Evolutionary conservation across 1,140 invertebrate species (phyloP).

Genomic region (Tetraneura akinire): DNA sequence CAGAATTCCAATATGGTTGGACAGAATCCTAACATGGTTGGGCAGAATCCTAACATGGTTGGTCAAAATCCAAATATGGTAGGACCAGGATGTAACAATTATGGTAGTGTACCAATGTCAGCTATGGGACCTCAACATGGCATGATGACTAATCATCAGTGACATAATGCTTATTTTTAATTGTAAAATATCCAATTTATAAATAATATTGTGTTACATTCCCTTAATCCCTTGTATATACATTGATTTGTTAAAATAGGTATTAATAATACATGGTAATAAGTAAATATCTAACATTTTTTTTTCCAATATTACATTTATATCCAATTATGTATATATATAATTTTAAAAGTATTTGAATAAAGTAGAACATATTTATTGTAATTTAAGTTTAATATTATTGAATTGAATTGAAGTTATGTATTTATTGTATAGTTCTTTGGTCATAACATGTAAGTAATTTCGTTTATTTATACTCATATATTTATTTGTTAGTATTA

Average conservation of each 20-base stretch:
- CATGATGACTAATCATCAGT: constrained; percentile 44
- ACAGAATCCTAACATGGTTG: constrained; percentile 33
- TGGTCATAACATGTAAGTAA: neutral
- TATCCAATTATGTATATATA: neutral
- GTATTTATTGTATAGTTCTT: constrained; percentile 8
- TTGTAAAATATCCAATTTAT: neutral
- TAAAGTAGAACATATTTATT: neutral
- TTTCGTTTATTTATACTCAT: neutral
- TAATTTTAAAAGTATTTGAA: neutral
- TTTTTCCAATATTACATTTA: neutral
- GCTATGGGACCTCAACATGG: constrained; percentile 46
- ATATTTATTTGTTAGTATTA: constrained; percentile 7
- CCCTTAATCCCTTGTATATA: neutral
- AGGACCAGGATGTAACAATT: constrained; percentile 41
- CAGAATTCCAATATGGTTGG: constrained; percentile 33
- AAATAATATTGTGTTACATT: neutral
- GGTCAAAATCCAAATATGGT: constrained; percentile 26
- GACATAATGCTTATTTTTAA: constrained; percentile 40
- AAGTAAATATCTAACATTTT: neutral
- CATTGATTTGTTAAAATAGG: neutral
- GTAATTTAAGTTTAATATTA: too few species aligned
- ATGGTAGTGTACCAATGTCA: constrained; percentile 43
- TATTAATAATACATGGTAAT: neutral
- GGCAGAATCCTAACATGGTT: constrained; percentile 39
- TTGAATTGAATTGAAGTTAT: neutral